These are phyloP conservation scores for Amphimedon queenslandica DNA, from an alignment of 37 sponge, comb jelly and placozoan species.

Conservation along the genomic window DNA sequence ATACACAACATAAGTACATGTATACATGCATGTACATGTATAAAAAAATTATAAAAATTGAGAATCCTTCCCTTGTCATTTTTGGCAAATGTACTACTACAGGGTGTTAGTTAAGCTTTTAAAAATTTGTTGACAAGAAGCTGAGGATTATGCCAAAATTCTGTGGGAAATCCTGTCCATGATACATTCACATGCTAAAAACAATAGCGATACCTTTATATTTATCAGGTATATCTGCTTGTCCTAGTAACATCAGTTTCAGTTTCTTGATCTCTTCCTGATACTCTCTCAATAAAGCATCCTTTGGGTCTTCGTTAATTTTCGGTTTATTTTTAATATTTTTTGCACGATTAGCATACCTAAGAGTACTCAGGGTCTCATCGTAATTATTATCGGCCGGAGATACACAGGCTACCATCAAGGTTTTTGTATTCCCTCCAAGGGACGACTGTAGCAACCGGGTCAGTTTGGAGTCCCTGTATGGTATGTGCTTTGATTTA, in stretches of 20 bases:
- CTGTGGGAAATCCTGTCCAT: too few relatives aligned
- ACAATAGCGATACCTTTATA: too few relatives aligned
- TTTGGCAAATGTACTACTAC: too few relatives aligned
- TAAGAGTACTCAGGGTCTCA: constrained; percentile 84
- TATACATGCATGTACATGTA: too few relatives aligned
- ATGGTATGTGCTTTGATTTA: constrained; percentile 94
- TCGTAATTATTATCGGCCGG: constrained; percentile 99
- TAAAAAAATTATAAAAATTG: too few relatives aligned
- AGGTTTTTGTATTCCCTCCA: constrained; percentile 97
- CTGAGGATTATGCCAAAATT: too few relatives aligned
- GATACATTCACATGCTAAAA: too few relatives aligned
- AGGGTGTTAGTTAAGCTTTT: too few relatives aligned
- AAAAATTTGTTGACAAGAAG: too few relatives aligned
- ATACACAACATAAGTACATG: too few relatives aligned
- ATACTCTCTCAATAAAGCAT: constrained; percentile 92
- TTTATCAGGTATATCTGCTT: constrained; percentile 7
- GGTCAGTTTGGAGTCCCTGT: constrained; percentile 96
- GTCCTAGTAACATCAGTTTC: constrained; percentile 81
- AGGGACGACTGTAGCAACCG: constrained; percentile 88
- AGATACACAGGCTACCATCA: constrained; percentile 97
- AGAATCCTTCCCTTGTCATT: too few relatives aligned
- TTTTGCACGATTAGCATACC: constrained; percentile 90
- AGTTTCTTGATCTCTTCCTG: constrained; percentile 87
- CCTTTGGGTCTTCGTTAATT: constrained; percentile 97
- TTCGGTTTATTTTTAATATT: constrained; percentile 99